Evolutionary conservation across 2,888 invertebrate species (phyloP).

Genomic region (Arctia plantaginis): DNA sequence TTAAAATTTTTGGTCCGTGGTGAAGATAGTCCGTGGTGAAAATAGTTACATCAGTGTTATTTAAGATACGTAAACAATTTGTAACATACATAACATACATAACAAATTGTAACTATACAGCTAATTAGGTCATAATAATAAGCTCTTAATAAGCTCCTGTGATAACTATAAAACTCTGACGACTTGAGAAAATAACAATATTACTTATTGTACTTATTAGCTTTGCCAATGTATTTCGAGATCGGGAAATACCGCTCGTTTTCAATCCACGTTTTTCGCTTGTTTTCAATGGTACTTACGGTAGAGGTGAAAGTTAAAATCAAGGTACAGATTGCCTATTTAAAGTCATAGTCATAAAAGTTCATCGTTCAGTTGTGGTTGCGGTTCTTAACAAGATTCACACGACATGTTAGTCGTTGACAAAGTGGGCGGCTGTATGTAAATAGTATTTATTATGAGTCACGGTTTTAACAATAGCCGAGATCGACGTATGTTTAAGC

Average conservation of each 20-base stretch:
- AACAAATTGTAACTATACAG: no score
- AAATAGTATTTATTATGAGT: neutral
- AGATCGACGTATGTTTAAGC: neutral
- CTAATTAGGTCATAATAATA: no score
- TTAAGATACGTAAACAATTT: no score
- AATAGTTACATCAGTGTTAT: neutral
- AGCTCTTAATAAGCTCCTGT: no score
- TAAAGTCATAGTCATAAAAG: neutral
- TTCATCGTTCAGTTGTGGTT: neutral
- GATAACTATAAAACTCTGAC: no score
- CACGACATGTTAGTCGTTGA: neutral
- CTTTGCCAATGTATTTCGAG: neutral
- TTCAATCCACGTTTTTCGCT: neutral
- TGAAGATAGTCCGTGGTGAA: no score
- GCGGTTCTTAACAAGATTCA: neutral
- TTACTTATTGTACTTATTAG: neutral
- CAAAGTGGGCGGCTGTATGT: neutral
- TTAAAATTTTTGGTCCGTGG: neutral
- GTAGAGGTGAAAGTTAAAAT: neutral
- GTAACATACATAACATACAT: no score
- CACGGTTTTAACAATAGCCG: neutral
- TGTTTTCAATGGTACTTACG: neutral
- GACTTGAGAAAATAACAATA: neutral
- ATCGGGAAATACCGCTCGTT: neutral
- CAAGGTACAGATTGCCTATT: neutral